Evolutionary conservation across 2,113 vertebrate species (phyloP).

Genomic region (Stomatorhinus ivindoensis): DNA sequence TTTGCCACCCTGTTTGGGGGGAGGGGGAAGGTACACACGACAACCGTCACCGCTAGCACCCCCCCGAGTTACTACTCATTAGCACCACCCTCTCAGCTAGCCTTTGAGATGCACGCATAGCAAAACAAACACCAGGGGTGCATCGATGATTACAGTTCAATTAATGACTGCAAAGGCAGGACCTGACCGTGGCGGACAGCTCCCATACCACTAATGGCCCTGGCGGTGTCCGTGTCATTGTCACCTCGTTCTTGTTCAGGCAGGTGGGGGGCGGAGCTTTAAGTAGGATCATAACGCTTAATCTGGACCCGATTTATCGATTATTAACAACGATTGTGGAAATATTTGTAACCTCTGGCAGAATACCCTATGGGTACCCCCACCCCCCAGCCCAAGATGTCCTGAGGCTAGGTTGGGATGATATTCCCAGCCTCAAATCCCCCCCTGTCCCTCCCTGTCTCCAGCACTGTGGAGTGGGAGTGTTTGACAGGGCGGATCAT

Average conservation of each 20-base stretch:
- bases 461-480: not conserved
- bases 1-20: conserved; percentile 38
- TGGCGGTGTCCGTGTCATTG: not conserved
- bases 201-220: not conserved
- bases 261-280: not conserved
- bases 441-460: not conserved
- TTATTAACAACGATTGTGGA: not conserved
- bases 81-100: not conserved
- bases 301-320: not conserved
- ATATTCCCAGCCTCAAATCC: not conserved
- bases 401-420: not conserved
- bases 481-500: not conserved
- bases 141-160: not conserved
- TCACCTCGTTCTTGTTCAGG: not conserved
- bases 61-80: conserved; percentile 15
- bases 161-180: not conserved
- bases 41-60: conserved; percentile 22
- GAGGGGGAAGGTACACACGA: conserved; percentile 27
- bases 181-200: not conserved
- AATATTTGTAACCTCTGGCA: not conserved
- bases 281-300: not conserved
- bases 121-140: not conserved
- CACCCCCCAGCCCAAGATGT: not conserved
- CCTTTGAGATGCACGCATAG: not conserved
- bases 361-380: not conserved